These are phyloP conservation scores for Mola mola DNA, from an alignment of 2,113 vertebrate genomes.

Conservation along the genomic window DNA sequence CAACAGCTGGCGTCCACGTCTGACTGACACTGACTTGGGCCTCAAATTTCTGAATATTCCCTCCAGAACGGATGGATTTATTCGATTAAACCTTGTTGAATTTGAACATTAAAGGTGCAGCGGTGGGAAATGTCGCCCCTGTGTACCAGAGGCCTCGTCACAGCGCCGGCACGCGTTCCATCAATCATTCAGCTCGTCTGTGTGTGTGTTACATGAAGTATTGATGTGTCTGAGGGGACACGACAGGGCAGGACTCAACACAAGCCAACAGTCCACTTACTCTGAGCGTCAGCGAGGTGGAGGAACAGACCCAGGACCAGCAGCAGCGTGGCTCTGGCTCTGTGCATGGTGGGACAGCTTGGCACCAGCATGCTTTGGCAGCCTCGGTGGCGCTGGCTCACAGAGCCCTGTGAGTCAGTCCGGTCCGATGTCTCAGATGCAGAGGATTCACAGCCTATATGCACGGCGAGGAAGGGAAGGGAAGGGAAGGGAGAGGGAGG, in stretches of 20 bases:
- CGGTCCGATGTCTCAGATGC: conserved; percentile 87
- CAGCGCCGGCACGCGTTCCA: no score
- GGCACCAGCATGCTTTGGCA: conserved; percentile 89
- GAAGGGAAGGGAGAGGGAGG: conserved; percentile 47
- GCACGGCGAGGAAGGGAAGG: conserved; percentile 57
- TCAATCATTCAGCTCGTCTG: no score
- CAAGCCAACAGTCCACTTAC: conserved; percentile 81
- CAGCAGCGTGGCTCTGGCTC: conserved; percentile 83
- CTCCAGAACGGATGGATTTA: no score
- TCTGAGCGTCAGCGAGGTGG: conserved; percentile 88
- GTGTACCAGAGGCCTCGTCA: no score
- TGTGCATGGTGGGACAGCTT: conserved; percentile 89
- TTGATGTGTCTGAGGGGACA: conserved; percentile 2
- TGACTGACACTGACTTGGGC: no score
- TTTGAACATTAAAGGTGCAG: no score
- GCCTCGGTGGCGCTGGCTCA: conserved; percentile 88
- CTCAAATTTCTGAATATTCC: no score
- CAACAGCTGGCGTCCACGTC: no score
- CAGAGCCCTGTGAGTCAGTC: conserved; percentile 84
- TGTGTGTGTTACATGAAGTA: background rate
- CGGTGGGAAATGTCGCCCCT: no score
- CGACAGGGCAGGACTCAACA: no score
- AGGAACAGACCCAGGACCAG: conserved; percentile 87
- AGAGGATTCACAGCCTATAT: conserved; percentile 92
- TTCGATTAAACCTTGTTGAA: no score